A percentile compares a stretch with the other conserved stretches of the same genome.
Conservation (phyloP, 2,888 invertebrate genomes). For the Yponomeuta plumbellus region DNA sequence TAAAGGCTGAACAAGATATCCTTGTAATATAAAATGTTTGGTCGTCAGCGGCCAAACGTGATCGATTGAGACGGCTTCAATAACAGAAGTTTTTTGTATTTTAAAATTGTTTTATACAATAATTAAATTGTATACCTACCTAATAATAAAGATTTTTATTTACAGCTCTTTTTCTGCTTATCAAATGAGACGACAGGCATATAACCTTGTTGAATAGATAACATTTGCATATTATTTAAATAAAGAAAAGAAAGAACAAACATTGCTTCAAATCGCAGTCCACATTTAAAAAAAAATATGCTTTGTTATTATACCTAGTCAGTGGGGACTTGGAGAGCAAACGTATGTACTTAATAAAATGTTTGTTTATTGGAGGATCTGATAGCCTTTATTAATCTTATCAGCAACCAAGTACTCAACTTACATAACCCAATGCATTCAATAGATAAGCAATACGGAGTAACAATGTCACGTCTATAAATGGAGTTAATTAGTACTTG, state of each 20-base stretch:
- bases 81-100: slow-evolving; percentile 57
- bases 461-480: slow-evolving; percentile 4
- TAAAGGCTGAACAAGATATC: slow-evolving; percentile 57
- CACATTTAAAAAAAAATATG: too few relatives aligned
- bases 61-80: slow-evolving; percentile 57
- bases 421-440: neutral
- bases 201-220: slow-evolving; percentile 20
- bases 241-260: neutral
- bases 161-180: slow-evolving; percentile 21
- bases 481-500: neutral
- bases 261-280: neutral
- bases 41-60: slow-evolving; percentile 46
- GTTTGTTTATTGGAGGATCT: too few relatives aligned
- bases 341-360: too few relatives aligned
- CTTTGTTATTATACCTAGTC: too few relatives aligned
- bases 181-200: slow-evolving; percentile 1
- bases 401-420: neutral
- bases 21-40: slow-evolving; percentile 48
- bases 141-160: slow-evolving; percentile 69
- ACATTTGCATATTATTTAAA: neutral
- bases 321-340: too few relatives aligned
- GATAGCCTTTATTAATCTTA: slow-evolving; percentile 25
- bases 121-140: slow-evolving; percentile 66
- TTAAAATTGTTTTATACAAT: slow-evolving; percentile 59
- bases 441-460: neutral